Base-by-base conservation (phyloP, 1,140 invertebrate species). In the Micrasema minimum region DNA sequence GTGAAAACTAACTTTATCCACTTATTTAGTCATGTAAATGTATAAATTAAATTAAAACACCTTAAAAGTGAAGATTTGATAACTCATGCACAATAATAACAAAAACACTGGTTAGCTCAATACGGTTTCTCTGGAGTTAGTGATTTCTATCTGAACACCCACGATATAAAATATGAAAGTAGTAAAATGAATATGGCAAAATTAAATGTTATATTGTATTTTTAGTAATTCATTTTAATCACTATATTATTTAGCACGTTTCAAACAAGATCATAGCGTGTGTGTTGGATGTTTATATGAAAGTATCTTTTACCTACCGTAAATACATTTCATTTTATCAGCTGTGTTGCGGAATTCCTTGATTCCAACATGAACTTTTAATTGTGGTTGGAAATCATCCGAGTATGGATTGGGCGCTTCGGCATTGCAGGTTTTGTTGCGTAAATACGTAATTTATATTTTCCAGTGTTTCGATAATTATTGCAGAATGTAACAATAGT, bases 291-390 rank as follows among this genome's bases (percentile, higher is more conserved):
- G n/a, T 14, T 51, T 22, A 10, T 20, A 20, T 20, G 7, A 3
- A 26, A 53, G 12, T 38, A 59, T 59, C 35, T 37, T 2, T 12
- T 35, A 50, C 14, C 14, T 67, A 67, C 65, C 65, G 22, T 67
- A 67, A 51, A 67, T 38, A 38, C 48, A 53, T 67, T 67, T 67
- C 65, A 67, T 67, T 55, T 67, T 67, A 38, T 53, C 65, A 23
- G 31, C 50, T 10, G 48, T 67, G 45, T 67, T 67, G 14, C 41
- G 22, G 22, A 22, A 67, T 55, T 67, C 31, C 43, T 67, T 67
- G 18, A 26, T 11, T 12, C 65, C 65, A 16, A 67, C 50, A 43
- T 67, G 65, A 38, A 67, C 41, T 55, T 67, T 67, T 11, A 67
- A n/a, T 22, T 67, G 65, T 1, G 65, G 65, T 16, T 67, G 65